phyloP scores from a whole-genome alignment of 2,113 vertebrate species.

The Phalacrocorax aristotelis region DNA sequence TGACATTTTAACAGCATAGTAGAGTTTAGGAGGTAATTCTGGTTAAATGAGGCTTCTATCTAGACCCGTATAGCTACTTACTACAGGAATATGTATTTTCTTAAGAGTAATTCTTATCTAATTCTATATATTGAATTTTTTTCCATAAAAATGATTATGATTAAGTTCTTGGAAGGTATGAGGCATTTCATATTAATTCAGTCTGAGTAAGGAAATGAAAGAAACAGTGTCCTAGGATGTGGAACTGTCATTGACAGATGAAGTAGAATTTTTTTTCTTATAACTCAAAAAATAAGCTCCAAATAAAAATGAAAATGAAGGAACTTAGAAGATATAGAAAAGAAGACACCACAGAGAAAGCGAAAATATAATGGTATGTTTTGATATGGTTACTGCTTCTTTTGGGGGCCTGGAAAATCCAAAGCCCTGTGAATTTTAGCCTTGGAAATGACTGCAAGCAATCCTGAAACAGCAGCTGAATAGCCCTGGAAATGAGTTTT shows the following conservation, averaged over 20 bases:
- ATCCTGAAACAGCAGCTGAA: not conserved
- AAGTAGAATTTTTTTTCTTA: not conserved
- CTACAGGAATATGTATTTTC: not conserved
- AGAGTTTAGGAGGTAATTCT: not conserved
- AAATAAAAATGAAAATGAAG: not conserved
- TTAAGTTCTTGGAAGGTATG: not conserved
- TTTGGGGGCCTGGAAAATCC: not conserved
- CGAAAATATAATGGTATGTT: not conserved
- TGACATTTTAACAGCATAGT: not conserved
- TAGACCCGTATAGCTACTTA: not conserved
- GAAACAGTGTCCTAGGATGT: not conserved
- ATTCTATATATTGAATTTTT: not conserved
- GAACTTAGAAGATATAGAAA: not conserved
- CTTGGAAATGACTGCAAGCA: not conserved
- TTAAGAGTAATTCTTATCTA: not conserved
- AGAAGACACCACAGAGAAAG: not conserved
- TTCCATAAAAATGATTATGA: not conserved
- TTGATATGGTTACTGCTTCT: not conserved
- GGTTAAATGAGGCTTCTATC: not conserved
- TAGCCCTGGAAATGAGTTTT: not conserved
- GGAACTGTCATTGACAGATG: not conserved
- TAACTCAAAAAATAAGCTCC: not conserved
- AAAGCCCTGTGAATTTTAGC: not conserved
- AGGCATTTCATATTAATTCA: not conserved
- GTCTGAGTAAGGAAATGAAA: not conserved